phyloP scores from a whole-genome alignment of 2,113 vertebrate genomes.

The Scomber scombrus region DNA sequence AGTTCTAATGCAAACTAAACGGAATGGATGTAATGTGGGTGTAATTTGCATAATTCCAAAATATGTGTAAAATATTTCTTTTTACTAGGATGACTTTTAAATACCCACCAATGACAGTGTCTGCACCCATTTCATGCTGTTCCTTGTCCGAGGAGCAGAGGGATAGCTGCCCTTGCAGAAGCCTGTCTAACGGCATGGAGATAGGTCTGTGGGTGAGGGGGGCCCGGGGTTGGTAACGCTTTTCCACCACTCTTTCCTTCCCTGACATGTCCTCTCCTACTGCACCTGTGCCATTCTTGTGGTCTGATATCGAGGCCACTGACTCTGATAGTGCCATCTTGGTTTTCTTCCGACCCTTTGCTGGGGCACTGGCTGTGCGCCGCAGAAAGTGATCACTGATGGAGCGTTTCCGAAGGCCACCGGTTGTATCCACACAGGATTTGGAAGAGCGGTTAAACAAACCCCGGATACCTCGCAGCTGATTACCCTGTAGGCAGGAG shows the following conservation, averaged over 20 bases:
- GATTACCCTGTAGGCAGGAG: constrained; percentile 86
- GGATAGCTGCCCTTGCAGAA: constrained; percentile 85
- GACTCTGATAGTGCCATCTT: constrained; percentile 91
- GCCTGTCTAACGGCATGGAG: constrained; percentile 94
- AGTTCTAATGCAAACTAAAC: background rate
- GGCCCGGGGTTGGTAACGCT: constrained; percentile 61
- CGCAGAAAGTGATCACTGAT: constrained; percentile 93
- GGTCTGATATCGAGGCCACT: constrained; percentile 79
- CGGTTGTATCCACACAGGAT: constrained; percentile 84
- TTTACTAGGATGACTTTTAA: background rate
- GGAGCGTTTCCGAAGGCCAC: constrained; percentile 89
- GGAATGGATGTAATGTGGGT: background rate
- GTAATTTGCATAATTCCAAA: constrained; percentile 22
- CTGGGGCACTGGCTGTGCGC: constrained; percentile 95
- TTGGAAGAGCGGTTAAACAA: constrained; percentile 93
- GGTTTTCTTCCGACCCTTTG: constrained; percentile 96
- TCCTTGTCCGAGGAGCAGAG: constrained; percentile 78
- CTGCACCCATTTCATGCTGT: constrained; percentile 75
- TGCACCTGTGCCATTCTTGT: constrained; percentile 84
- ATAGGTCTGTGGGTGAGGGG: constrained; percentile 88
- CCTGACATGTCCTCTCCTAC: constrained; percentile 74
- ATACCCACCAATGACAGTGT: constrained; percentile 85
- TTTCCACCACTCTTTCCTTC: constrained; percentile 75
- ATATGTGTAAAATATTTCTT: background rate
- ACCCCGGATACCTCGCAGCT: constrained; percentile 93